Base-by-base conservation (phyloP, 2,888 invertebrate species). In the Hypercompe scribonia region DNA sequence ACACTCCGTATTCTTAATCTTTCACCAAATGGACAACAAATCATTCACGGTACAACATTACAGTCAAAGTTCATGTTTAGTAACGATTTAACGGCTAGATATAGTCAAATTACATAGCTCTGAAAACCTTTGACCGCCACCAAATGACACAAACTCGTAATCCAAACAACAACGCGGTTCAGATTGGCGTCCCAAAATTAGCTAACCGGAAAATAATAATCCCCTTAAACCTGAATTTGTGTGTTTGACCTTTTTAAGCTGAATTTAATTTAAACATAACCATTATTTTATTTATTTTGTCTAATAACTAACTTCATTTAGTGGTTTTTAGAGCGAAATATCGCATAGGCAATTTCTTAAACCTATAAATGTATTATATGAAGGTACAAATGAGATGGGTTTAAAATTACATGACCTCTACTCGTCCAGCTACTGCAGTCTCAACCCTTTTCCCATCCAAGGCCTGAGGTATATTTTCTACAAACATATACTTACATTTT, bases 191-290 rank as follows among this genome's bases (percentile, higher is more conserved):
- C 75, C 78, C 78, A 36, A 80, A 84, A 76, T 83, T 78, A 78
- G 80, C 71, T 77, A 78, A 76, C 81, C 71, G 84, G 73, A 81
- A 84, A 84, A 81, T 79, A 80, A 85, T 84, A 84, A 81, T 82
- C 80, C 74, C 75, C 75, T 79, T 81, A 78, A 79, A 68, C 77
- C 75, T 61, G 68, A 68, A 75, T 76, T 78, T 76, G 76, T 78
- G 76, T 71, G 72, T 76, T 75, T 75, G 72, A 73, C 72, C 71
- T 74, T 73, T 70, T 46, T 68, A 46, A 74, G 70, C 70, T 67
- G 65, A 78, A 70, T 74, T 73, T 72, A 71, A 81, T 74, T 78
- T 74, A 74, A 76, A 79, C 75, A 78, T 65, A 65, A 78, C 83
- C 76, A 28, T 72, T 70, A 72, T 67, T 75, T 82, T 67, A 68